Evolutionary conservation across 2,888 invertebrate species (phyloP), one percentile per base, ranked within the genome.

Genomic region (Eupithecia subfuscata): DNA sequence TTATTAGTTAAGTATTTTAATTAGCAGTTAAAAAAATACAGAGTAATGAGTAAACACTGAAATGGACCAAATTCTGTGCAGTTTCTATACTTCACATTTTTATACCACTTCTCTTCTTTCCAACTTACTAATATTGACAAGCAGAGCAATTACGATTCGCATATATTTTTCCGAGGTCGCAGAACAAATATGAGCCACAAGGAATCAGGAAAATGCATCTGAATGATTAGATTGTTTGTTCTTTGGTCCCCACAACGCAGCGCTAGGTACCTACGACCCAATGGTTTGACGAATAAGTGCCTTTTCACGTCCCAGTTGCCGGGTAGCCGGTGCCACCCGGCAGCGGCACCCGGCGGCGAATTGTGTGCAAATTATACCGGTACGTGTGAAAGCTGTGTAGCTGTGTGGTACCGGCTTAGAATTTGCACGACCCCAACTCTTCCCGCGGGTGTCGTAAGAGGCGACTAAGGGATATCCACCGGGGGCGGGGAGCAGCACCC

Each of bases 261-360:
- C 11, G 52, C n/a, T 56, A 56, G 52, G n/a, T n/a, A 11, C 52
- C 52, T 56, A 25, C 85, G 84, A 85, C 83, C 82, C 80, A 79
- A 75, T 81, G 84, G 86, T 88, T 86, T 89, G 91, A 89, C 90
- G 89, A 89, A 87, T 40, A 40, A 40, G 40, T 40, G 40, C 9
- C 9, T 40, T 40, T 40, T 40, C 8, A 40, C 40, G 9, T 1
- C 40, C 9, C 40, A 0, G 11, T 40, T 9, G 40, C 40, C 40
- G 40, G 40, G 40, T 9, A 40, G 34, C 34, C 34, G 34, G 34
- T 34, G 34, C 7, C 5, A 5, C n/a, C n/a, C n/a, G n/a, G n/a
- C n/a, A n/a, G 5, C 37, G 37, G 37, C 37, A 37, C 6, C 37
- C 37, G 37, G 8, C n/a, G 34, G 34, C 7, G 34, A 34, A 34